Base-by-base conservation (phyloP, 2,888 invertebrate genomes). In the Amorpha juglandis region DNA sequence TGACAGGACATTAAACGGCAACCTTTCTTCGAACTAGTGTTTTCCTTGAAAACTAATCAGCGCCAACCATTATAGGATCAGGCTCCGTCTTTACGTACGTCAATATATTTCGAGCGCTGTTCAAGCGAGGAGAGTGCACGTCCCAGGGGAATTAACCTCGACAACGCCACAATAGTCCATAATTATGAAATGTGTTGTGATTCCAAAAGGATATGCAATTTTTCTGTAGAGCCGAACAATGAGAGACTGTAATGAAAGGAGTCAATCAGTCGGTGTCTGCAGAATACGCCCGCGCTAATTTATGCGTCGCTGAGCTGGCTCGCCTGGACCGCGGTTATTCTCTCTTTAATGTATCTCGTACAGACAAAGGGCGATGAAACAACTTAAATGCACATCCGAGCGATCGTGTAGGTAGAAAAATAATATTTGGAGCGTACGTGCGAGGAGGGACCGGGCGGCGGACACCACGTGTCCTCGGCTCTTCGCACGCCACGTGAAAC, bases 181-280 rank as follows among this genome's bases (percentile, higher is more conserved):
- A 92, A 93, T 93, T 92, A 92, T 92, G 93, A 93, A 92, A 92
- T 92, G 92, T 92, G 91, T 91, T 88, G 91, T 88, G 86, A 91
- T 90, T 90, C 86, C 81, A 78, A 87, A 87, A 84, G 87, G 87
- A 87, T 84, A 76, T 80, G 88, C 81, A 88, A 91, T 91, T 91
- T 91, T 92, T 92, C 90, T 88, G 82, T 79, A 79, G 76, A 78
- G 78, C 78, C 87, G 92, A 91, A 92, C 93, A 92, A 93, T 91
- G 88, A 83, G 78, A 76, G 80, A 73, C 88, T 71, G 87, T 92
- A 93, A 93, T 93, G 93, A 92, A 93, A 92, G 91, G 91, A 92
- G 92, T 92, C 92, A 92, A 92, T 93, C 93, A 92, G 90, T 80
- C 81, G 82, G 80, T 84, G 91, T 90, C 92, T 86, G 90, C 86